Conservation (phyloP, 2,113 vertebrate species). For the Varanus salvator region DNA sequence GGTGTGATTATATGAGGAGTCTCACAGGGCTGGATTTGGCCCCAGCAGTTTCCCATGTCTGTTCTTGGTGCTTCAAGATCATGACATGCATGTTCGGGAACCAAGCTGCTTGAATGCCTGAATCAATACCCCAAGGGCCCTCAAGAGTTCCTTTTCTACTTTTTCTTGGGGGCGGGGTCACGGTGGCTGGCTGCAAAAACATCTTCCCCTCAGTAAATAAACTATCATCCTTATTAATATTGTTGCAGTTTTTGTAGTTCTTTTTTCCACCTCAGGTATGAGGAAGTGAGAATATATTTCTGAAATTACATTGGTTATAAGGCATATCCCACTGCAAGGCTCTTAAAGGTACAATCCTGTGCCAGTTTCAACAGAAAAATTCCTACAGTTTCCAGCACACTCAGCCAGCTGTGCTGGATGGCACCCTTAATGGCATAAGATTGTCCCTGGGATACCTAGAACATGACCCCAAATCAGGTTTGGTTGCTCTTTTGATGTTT, state of each 20-base stretch:
- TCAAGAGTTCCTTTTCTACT: too few relatives aligned
- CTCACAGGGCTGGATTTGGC: too few relatives aligned
- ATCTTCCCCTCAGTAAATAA: neutral
- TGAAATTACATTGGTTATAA: neutral
- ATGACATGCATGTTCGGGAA: neutral
- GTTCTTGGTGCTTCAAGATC: neutral
- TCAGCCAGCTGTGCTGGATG: too few relatives aligned
- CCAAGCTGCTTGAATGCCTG: neutral
- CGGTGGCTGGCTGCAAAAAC: neutral
- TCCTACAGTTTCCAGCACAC: too few relatives aligned
- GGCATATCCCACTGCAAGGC: neutral
- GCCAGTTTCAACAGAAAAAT: too few relatives aligned
- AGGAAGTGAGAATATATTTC: neutral
- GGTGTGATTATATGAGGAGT: too few relatives aligned
- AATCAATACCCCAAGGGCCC: too few relatives aligned
- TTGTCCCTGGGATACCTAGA: neutral
- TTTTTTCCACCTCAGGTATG: neutral
- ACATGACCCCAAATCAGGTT: neutral
- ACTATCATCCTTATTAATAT: neutral
- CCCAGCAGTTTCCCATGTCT: too few relatives aligned
- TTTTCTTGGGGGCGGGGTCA: too few relatives aligned
- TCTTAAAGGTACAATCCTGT: neutral
- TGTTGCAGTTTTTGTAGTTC: neutral
- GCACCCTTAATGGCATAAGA: too few relatives aligned
- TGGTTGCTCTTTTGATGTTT: neutral